These are phyloP conservation scores for Trichechus manatus DNA, from an alignment of 2,113 vertebrate genomes.

Conservation along the genomic window DNA sequence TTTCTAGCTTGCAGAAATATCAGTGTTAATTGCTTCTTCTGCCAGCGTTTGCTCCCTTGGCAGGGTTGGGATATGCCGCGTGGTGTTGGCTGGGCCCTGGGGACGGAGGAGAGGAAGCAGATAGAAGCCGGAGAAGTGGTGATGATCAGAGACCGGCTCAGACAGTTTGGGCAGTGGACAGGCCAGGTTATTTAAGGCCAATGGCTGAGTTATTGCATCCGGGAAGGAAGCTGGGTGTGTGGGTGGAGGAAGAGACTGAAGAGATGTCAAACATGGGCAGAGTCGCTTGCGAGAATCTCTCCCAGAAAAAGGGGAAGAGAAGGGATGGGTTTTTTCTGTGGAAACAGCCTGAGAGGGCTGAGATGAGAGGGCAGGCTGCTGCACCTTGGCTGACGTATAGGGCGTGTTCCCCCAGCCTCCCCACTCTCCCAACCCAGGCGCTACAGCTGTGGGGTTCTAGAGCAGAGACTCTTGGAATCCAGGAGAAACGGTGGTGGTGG, in stretches of 20 bases:
- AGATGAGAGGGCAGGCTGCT: background rate
- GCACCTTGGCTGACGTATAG: rapidly evolving
- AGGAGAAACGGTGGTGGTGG: background rate
- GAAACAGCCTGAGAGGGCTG: background rate
- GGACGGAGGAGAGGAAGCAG: background rate
- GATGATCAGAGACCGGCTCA: background rate
- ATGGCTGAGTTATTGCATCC: background rate
- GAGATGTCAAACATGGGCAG: background rate
- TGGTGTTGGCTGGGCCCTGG: background rate
- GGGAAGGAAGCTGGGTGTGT: background rate
- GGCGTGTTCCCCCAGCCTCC: background rate
- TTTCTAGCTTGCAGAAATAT: constrained; percentile 67
- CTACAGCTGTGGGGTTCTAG: too few species aligned
- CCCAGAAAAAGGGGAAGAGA: background rate
- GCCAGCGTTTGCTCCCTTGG: background rate
- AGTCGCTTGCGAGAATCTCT: background rate
- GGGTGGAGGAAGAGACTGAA: background rate
- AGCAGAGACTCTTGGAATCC: background rate
- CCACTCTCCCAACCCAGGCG: background rate
- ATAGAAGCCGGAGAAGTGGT: background rate
- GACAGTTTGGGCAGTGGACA: background rate
- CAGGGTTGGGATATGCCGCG: background rate
- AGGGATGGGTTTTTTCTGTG: background rate
- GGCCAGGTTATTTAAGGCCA: background rate
- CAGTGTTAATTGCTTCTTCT: constrained; percentile 68